Evolutionary conservation across 2,113 vertebrate genomes (phyloP), one percentile per base, ranked within the genome.

Genomic region (Barbus barbus): DNA sequence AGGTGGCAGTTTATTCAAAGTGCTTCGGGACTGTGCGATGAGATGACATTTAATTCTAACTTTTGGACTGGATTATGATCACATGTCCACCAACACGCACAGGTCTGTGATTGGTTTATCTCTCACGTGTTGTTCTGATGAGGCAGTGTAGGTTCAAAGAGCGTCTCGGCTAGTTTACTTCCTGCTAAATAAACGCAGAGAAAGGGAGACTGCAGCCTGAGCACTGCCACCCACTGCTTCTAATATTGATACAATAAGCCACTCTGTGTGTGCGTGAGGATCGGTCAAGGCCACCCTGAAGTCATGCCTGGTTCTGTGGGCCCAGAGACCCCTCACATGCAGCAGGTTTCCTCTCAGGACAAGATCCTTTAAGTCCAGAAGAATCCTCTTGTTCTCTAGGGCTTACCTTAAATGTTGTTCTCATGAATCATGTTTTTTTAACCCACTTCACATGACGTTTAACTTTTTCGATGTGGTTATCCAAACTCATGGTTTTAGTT

Each of bases 281-380:
- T 61, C 31, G 14, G 24, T 67, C 65, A 79, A n/a, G 80, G 75
- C 83, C 86, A 85, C 80, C 83, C 80, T 78, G 80, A 71, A 83
- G 61, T 11, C 46, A 48, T 60, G 38, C 28, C 73, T 63, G 18
- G 11, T 48, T 56, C 38, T 7, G 12, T 51, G 26, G 9, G 20
- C 63, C 11, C 14, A 20, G 53, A 73, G 56, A 65, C 31, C 26
- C 38, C 4, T 31, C 69, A 75, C 8, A 24, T 73, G n/a, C 26
- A 28, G 31, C 36, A 71, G 31, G 56, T 76, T 46, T 67, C 58
- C 46, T 24, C 22, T 36, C 81, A 28, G 31, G 20, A 79, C 36
- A 5, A 9, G n/a, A 65, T 6, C 36, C 9, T 58, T 33, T 46
- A 31, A 61, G 41, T 44, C n/a, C n/a, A 18, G 60, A 83, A 75